Percentiles rank a stretch among this genome's conserved stretches.
Conservation (phyloP, 2,113 vertebrate species). For the Sebastes schlegelii region DNA sequence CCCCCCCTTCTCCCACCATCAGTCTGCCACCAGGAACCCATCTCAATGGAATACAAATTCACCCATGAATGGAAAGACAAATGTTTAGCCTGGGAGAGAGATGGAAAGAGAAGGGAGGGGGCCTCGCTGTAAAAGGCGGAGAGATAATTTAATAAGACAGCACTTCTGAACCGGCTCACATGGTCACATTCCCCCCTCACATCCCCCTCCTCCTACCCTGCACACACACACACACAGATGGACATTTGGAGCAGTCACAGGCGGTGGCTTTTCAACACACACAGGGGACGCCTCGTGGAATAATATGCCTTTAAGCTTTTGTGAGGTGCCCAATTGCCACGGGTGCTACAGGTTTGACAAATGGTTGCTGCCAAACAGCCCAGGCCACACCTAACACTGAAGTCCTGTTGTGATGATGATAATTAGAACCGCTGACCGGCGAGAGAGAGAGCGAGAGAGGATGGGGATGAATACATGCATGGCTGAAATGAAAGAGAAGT, state of each 20-base stretch:
- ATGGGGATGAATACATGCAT: conserved; percentile 24
- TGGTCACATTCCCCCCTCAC: too few species aligned
- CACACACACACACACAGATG: conserved; percentile 39
- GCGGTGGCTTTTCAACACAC: conserved; percentile 49
- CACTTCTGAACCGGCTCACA: conserved; percentile 56
- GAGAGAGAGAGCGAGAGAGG: conserved; percentile 32
- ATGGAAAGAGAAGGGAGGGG: conserved; percentile 69
- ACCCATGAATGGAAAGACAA: conserved; percentile 82
- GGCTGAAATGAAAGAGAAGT: conserved; percentile 41
- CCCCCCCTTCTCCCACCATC: conserved; percentile 4
- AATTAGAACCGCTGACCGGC: conserved; percentile 49
- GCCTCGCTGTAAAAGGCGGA: conserved; percentile 69
- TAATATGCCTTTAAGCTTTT: conserved; percentile 69
- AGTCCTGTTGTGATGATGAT: conserved; percentile 40
- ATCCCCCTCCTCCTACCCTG: too few species aligned
- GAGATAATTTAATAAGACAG: conserved; percentile 78
- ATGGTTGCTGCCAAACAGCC: conserved; percentile 59
- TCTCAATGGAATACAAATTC: conserved; percentile 78
- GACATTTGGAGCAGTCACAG: conserved; percentile 58
- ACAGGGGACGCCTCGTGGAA: conserved; percentile 40
- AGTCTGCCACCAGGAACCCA: conserved; percentile 58
- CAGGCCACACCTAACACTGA: conserved; percentile 1
- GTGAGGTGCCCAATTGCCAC: conserved; percentile 64
- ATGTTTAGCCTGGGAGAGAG: conserved; percentile 75
- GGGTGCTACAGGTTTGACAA: conserved; percentile 61